Evolutionary conservation across 2,113 vertebrate genomes (phyloP).

Genomic region (Craseonycteris thonglongyai): DNA sequence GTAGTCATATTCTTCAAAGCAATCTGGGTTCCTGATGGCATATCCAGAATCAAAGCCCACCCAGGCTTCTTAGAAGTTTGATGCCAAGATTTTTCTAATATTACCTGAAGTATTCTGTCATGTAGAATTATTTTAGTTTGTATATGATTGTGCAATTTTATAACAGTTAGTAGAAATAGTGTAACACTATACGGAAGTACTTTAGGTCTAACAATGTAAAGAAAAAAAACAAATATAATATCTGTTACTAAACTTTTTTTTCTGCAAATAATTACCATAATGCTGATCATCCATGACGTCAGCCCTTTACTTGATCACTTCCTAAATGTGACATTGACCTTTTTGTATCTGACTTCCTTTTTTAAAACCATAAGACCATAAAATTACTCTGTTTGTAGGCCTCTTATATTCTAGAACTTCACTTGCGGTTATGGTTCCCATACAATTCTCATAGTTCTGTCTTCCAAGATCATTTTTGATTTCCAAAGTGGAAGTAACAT

Average conservation of each 20-base stretch:
- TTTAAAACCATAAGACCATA: constrained; percentile 7
- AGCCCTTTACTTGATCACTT: constrained; percentile 23
- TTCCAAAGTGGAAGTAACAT: constrained; percentile 62
- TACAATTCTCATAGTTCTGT: constrained; percentile 8
- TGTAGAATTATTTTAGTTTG: neutral
- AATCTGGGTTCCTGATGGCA: neutral
- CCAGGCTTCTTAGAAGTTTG: neutral
- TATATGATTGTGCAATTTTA: neutral
- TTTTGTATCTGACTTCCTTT: constrained; percentile 27
- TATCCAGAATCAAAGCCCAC: neutral
- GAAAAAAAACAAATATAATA: neutral
- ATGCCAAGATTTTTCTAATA: neutral
- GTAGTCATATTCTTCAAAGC: no score
- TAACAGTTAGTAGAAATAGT: neutral
- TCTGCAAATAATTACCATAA: neutral
- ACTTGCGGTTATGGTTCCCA: neutral
- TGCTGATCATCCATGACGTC: neutral
- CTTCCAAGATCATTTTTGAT: constrained; percentile 61
- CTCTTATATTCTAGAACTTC: neutral
- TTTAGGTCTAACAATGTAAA: neutral
- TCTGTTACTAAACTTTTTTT: neutral
- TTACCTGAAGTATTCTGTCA: neutral
- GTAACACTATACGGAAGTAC: neutral
- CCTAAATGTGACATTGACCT: neutral
- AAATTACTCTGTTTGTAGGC: constrained; percentile 15